Conservation (phyloP, 64 coral and sea anemone genomes). For the Anthopleura sola region DNA sequence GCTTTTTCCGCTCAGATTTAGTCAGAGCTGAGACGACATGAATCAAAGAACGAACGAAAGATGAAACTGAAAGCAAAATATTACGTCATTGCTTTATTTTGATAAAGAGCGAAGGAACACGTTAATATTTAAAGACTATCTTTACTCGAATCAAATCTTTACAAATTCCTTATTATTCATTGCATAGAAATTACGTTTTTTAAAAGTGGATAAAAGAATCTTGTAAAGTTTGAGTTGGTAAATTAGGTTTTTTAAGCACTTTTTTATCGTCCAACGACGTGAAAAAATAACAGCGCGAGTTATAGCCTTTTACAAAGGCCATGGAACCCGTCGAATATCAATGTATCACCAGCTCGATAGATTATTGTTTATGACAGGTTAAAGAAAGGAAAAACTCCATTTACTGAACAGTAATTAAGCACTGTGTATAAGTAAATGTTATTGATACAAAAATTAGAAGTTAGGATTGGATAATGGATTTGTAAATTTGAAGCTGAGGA, state of each 20-base stretch:
- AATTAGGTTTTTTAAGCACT: background rate
- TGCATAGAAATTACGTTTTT: background rate
- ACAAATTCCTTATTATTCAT: background rate
- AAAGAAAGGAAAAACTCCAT: background rate
- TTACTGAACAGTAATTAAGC: background rate
- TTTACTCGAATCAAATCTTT: background rate
- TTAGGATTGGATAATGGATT: background rate
- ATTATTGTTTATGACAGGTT: background rate
- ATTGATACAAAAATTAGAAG: background rate
- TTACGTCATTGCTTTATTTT: constrained; percentile 7
- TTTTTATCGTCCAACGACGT: background rate
- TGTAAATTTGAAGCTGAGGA: background rate
- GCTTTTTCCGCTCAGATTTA: background rate
- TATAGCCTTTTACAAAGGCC: background rate
- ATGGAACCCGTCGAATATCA: background rate
- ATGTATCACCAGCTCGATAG: background rate
- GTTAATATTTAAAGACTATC: background rate
- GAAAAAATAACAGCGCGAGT: background rate
- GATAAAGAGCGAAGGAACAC: background rate
- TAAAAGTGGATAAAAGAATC: background rate
- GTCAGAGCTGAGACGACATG: background rate
- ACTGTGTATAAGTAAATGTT: background rate
- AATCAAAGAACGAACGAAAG: background rate
- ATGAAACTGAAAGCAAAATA: background rate
- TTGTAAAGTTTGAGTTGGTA: background rate